Conservation (phyloP, 2,113 vertebrate species). For the Suncus etruscus region DNA sequence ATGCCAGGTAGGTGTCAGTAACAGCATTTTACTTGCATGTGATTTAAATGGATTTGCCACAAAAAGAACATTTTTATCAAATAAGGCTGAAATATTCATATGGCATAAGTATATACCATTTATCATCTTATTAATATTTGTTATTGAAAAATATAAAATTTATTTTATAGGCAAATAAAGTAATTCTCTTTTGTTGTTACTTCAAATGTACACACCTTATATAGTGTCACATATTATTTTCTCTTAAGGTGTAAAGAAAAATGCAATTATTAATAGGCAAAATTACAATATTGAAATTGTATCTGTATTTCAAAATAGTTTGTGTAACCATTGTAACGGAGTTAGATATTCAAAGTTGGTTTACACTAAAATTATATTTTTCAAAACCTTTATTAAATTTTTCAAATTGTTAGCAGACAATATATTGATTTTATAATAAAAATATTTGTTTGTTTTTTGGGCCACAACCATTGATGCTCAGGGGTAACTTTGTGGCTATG, state of each 20-base stretch:
- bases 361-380: not conserved
- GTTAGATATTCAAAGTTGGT: too few relatives aligned
- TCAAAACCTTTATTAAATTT: not conserved
- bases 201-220: not conserved
- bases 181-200: conserved; percentile 10
- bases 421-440: conserved; percentile 16
- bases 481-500: too few relatives aligned
- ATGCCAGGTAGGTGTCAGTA: not conserved
- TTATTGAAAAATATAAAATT: not conserved
- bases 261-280: not conserved
- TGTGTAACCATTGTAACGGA: not conserved
- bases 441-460: not conserved
- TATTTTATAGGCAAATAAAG: not conserved
- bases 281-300: conserved; percentile 33
- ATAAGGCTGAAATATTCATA: not conserved
- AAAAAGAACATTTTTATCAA: conserved; percentile 25
- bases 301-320: not conserved
- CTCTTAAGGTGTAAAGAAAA: not conserved
- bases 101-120: too few relatives aligned
- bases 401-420: conserved; percentile 18
- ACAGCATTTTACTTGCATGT: not conserved
- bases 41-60: not conserved
- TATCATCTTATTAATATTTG: not conserved
- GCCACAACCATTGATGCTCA: too few relatives aligned
- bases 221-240: not conserved